Evolutionary conservation across 1,140 invertebrate species (phyloP), one percentile per base, ranked within the genome.

Genomic region (Tetramorium alpestre): DNA sequence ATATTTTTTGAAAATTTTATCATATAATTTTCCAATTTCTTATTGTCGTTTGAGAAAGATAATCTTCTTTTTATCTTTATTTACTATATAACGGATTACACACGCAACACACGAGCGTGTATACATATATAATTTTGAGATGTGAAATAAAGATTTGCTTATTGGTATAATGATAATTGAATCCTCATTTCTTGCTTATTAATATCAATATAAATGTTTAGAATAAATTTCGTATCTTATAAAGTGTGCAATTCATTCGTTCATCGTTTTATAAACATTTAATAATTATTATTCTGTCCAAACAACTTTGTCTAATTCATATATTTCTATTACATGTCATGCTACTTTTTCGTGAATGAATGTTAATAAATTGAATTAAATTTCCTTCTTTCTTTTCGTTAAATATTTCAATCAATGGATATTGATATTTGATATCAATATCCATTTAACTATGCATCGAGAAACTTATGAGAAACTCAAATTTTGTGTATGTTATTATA

Each of bases 401-500:
- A 58, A 58, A 82, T 6, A 25, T 81, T 70, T 81, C 58, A 64
- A 64, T 22, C 22, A 22, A 22, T 22, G 22, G 22, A 22, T 22
- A 22, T 22, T 22, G 22, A 22, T 22, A 18, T 33, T 49, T 47
- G 18, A 81, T 56, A 82, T 82, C 18, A 72, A 33, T 72, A 73
- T 47, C 16, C 7, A 82, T 82, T 72, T 47, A 58, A 82, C 18
- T 11, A 58, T 82, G 78, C 78, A 82, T 51, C 22, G 33, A 81
- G 38, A 58, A 69, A 69, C 41, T 56, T 58, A 28, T 56, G 0
- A 33, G 33, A 33, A 33, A 33, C 3, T 33, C 1, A 58, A 70
- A 70, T 44, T 70, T 70, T 69, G 60, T 82, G 25, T 69, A 54
- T 72, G 51, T 70, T 33, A 56, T 47, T 33, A 56, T 47, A 10